Evolutionary conservation across 2,797 vertebrate species (phyloP), one percentile per base, ranked within the genome.

Genomic region (Nothura maculosa): DNA sequence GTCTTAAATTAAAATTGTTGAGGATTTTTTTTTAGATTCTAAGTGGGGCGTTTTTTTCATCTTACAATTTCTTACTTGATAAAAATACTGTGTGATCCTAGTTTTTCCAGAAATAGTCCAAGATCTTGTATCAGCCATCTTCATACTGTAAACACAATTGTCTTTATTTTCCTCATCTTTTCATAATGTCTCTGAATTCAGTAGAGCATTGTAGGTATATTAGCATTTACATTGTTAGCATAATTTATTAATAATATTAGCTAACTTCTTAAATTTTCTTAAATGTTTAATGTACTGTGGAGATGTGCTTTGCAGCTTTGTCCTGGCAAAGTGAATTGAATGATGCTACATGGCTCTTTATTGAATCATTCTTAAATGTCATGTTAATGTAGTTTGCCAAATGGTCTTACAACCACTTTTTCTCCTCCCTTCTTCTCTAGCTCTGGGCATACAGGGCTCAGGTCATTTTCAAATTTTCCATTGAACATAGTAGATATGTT

Each of bases 341-440:
- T 32, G 64, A 74, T 86, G 13, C 34, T 84, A 57, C 57, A 61
- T 2, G 0, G 80, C 76, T 83, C 45, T 87, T 90, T 70, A 48
- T 45, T 85, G 60, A 86, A 93, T 80, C 21, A 15, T 18, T 60
- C 62, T 86, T 72, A 92, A 78, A 90, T 36, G 72, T 85, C 76
- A 52, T 20, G 8, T 77, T 78, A 28, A 69, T 89, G 76, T 62
- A 66, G 78, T 87, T 68, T 92, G 72, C 84, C 81, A 81, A 43
- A 50, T 17, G 30, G 36, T 25, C 12, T 62, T 75, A 21, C 19
- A 73, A 45, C 34, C 64, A 88, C 13, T 47, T 55, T 94, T 90
- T 88, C n/a, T 63, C n/a, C 63, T 61, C 48, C 22, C 18, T 14
- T 48, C 52, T 87, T 75, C 68, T 85, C n/a, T 61, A 85, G 48